Conservation (phyloP, 1,140 invertebrate species). For the Caerostris darwini region DNA sequence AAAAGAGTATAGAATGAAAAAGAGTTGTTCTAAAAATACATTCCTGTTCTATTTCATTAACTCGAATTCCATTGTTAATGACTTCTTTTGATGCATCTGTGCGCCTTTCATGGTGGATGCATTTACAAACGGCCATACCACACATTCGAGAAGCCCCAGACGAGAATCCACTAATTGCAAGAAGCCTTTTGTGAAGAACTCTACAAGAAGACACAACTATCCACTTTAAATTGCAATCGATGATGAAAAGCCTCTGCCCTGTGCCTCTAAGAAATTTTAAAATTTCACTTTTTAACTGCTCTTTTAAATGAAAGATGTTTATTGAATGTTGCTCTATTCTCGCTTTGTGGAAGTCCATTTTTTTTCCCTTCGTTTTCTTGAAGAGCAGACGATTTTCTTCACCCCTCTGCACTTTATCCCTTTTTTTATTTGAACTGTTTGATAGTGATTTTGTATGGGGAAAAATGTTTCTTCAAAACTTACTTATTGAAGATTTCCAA, state of each 20-base stretch:
- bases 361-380: background rate
- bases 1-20: too few species aligned
- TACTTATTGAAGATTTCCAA: conserved; percentile 29
- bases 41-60: too few species aligned
- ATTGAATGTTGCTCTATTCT: background rate
- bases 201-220: background rate
- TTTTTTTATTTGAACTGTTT: background rate
- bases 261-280: background rate
- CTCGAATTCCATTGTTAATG: too few species aligned
- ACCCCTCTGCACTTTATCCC: background rate
- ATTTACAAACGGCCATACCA: background rate
- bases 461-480: background rate
- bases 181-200: background rate
- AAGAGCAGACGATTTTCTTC: conserved; percentile 7
- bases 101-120: background rate
- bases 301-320: background rate
- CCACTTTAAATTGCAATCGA: background rate
- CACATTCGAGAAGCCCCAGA: background rate
- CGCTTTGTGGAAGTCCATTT: background rate
- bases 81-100: background rate
- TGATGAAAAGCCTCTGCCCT: background rate
- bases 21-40: too few species aligned
- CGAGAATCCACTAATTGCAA: background rate
- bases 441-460: background rate
- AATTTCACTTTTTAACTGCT: background rate